Base-by-base conservation (phyloP, 2,888 invertebrate genomes). In the Drepana falcataria region DNA sequence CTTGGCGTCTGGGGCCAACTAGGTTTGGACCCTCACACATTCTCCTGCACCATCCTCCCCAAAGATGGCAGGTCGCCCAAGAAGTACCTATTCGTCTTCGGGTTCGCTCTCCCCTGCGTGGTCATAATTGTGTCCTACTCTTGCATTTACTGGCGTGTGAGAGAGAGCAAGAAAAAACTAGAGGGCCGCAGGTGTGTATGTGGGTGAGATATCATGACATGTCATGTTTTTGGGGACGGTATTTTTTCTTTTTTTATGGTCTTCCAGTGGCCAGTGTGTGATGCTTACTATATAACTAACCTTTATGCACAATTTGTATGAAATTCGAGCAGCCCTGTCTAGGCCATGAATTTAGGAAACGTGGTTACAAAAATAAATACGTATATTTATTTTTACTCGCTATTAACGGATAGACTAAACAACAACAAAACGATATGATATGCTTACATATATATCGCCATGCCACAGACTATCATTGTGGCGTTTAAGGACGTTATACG, bases 101-200 rank as follows among this genome's bases (percentile, higher is more conserved):
- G 96, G 1, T 96, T 97, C 77, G 93, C 95, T 4, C 83, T 97
- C 35, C 98, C 98, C 0, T 97, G 97, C 71, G 79, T 95, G 35
- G 96, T 96, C 47, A 97, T 97, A 71, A 95, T 96, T 53, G 92
- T 95, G 52, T 96, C 96, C 33, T 97, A 97, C 85, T 93, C 95
- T 3, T 96, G 96, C 85, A 97, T 97, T 64, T 97, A 95, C 79
- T 94, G 95, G 92, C 93, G 94, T 55, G 96, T 97, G 9, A 83
- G 94, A 37, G 92, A 92, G 77, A 96, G 96, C 69, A 94, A 95
- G 68, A 89, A 92, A 64, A 95, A 95, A 77, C 91, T 96, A 52
- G 93, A 94, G 70, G 93, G 94, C 5, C 95, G 96, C 77, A 93
- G 93, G 92, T 94, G 92, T 86, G 92, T 89, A 83, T 87, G 86